Base-by-base conservation (phyloP, 2,888 invertebrate genomes). In the Congeria kusceri region DNA sequence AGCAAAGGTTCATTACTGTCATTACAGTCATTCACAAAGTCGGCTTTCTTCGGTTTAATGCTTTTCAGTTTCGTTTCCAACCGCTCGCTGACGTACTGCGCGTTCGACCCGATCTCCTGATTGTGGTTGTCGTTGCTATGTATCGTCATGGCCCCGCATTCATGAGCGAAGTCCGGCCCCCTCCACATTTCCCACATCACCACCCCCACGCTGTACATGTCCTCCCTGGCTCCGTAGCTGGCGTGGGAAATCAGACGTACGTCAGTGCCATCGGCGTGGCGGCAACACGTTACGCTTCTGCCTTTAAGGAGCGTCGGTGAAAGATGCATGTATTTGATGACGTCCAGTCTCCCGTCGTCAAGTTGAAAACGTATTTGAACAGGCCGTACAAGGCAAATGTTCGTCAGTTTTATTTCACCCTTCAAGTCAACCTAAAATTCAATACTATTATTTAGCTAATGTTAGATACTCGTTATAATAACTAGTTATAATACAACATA, bases 131-230 rank as follows among this genome's bases (percentile, higher is more conserved):
- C 11, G 5, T 32, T 32, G 4, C 4, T 11, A 4, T 49, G 7
- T 49, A 49, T 49, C 7, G 49, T 20, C 9, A 44, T 44, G 18
- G 18, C 18, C 5, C 49, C 49, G 5, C 20, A 20, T 20, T 49
- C 20, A 58, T 46, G 65, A 49, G 65, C 76, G 0, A 83, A 56
- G 29, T 68, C 72, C 18, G 79, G 49, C 11, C 72, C 73, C 2
- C 67, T 83, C 87, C 87, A 88, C 29, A 88, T 65, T 61, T 89
- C 89, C 82, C 84, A 89, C 89, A 89, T 88, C 61, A 88, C 77
- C 23, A 89, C 72, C 18, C 88, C 89, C 15, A 89, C 74, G 28
- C 86, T 78, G 79, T 86, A 89, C 86, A 89, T 88, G 59, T 89
- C 89, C 59, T 87, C 79, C 28, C 49, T 47, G 3, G 53, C 15